Conservation (phyloP, 1,140 invertebrate genomes). For the Carposina sasakii region DNA sequence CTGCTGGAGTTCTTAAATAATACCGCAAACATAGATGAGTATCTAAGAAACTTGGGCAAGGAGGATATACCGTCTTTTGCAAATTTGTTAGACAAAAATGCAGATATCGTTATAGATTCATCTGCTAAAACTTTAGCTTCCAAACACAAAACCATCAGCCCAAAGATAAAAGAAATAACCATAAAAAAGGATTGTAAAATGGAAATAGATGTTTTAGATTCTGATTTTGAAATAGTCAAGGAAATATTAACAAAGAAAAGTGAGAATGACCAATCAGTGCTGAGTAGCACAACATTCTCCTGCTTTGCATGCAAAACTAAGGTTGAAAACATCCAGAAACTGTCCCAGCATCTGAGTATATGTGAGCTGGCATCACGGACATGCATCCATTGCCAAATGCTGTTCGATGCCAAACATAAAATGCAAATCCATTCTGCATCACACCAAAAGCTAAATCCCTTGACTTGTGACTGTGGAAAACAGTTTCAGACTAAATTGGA, state of each 20-base stretch:
- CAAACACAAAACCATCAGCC: constrained; percentile 38
- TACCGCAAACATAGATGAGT: constrained; percentile 63
- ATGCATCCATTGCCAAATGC: constrained; percentile 43
- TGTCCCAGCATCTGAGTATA: constrained; percentile 48
- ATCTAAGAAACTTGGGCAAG: constrained; percentile 60
- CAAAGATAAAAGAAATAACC: constrained; percentile 8
- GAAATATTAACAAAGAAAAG: constrained; percentile 48
- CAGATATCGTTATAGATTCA: constrained; percentile 24
- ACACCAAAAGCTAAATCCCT: constrained; percentile 37
- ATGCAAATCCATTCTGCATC: constrained; percentile 41
- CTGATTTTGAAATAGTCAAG: constrained; percentile 49
- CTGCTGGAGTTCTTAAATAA: constrained; percentile 63
- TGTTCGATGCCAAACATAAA: constrained; percentile 55
- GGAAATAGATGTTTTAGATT: constrained; percentile 55
- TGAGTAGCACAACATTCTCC: constrained; percentile 21
- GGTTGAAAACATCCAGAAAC: constrained; percentile 39
- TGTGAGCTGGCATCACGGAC: constrained; percentile 50
- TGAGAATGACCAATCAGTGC: constrained; percentile 24
- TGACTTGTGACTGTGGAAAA: constrained; percentile 49
- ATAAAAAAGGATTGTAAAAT: constrained; percentile 35
- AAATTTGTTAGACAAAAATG: constrained; percentile 51
- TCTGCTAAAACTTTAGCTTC: constrained; percentile 41
- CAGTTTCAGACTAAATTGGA: constrained; percentile 38
- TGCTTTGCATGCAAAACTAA: constrained; percentile 49
- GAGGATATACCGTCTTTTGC: constrained; percentile 64